A percentile compares a stretch with the other conserved stretches of the same genome.
phyloP scores from a whole-genome alignment of 2,113 vertebrate species.

The Sarotherodon lohbergeri region DNA sequence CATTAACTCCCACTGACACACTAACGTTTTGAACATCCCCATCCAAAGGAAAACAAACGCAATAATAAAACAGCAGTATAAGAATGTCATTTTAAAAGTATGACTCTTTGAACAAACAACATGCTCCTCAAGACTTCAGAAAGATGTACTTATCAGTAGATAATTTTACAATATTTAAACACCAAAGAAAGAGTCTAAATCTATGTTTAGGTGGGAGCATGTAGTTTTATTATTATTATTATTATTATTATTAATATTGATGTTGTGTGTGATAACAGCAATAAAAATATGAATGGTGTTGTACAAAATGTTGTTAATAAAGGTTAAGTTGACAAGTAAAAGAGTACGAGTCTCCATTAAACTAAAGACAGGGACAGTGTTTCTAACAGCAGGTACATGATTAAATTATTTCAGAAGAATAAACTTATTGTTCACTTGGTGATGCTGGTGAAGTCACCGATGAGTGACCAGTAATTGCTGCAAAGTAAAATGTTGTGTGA shows the following conservation, averaged over 20 bases:
- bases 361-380: background rate
- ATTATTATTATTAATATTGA: background rate
- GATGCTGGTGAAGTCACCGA: background rate
- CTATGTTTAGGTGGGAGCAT: background rate
- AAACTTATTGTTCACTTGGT: background rate
- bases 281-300: background rate
- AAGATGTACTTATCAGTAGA: background rate
- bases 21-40: background rate
- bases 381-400: background rate
- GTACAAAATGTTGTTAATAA: background rate
- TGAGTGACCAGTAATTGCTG: background rate
- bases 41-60: background rate
- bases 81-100: background rate
- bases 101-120: background rate
- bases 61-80: background rate
- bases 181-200: background rate
- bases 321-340: background rate
- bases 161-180: background rate
- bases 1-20: background rate
- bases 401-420: background rate
- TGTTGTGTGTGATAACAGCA: background rate
- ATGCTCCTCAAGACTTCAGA: background rate
- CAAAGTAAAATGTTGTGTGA: background rate
- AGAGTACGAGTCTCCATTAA: background rate
- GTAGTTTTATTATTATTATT: background rate